phyloP scores from a whole-genome alignment of 92 coral and sea anemone species.

The Epizoanthus stellaris region DNA sequence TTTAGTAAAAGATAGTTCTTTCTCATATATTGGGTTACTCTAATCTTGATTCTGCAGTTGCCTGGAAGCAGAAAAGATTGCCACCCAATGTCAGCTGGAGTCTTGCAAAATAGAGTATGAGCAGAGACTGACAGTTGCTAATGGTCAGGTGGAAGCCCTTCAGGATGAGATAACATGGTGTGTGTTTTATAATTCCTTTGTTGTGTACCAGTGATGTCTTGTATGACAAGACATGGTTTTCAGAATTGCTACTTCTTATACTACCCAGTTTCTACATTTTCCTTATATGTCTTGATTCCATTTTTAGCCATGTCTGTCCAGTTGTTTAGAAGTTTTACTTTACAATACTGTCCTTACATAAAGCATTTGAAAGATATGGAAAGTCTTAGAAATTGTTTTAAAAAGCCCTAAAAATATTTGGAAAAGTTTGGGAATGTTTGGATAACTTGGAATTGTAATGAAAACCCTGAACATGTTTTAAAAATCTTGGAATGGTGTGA shows the following conservation, averaged over 20 bases:
- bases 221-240: too few relatives aligned
- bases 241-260: neutral
- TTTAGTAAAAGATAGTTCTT: too few relatives aligned
- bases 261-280: too few relatives aligned
- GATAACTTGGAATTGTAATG: neutral
- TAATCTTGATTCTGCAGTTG: conserved; percentile 34
- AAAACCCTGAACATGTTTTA: neutral
- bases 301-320: too few relatives aligned
- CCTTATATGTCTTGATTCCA: too few relatives aligned
- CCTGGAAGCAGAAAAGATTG: conserved; percentile 61
- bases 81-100: conserved; percentile 56
- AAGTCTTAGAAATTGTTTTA: neutral
- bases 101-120: conserved; percentile 58
- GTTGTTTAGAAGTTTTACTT: neutral
- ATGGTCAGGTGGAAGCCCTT: conserved; percentile 57
- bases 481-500: too few relatives aligned
- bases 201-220: neutral
- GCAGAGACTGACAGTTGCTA: conserved; percentile 60
- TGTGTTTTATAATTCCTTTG: neutral
- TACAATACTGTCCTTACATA: neutral
- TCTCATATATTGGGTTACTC: too few relatives aligned
- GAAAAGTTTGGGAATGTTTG: neutral
- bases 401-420: neutral
- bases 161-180: conserved; percentile 64
- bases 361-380: neutral